Percentiles rank a stretch among this genome's conserved stretches.
Evolutionary conservation across 2,888 invertebrate genomes (phyloP).

Genomic region (Cephus pulcher): DNA sequence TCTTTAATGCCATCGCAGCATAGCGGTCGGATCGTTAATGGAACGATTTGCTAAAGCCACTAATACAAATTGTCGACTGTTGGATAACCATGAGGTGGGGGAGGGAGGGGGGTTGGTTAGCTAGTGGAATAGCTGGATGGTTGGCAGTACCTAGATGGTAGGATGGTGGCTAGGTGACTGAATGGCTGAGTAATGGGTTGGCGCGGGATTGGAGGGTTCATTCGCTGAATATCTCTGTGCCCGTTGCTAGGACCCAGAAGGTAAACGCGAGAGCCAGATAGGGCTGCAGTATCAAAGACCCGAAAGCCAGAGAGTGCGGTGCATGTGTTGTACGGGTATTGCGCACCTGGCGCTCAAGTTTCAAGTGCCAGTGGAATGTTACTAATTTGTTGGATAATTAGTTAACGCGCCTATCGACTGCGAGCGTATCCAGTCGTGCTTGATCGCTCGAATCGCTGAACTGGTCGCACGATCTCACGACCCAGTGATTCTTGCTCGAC

Average conservation of each 20-base stretch:
- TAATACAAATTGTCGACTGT: constrained; percentile 4
- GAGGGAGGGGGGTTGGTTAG: too few species aligned
- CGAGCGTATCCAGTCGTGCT: constrained; percentile 20
- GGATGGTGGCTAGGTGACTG: too few species aligned
- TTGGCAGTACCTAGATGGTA: too few species aligned
- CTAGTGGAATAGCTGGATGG: too few species aligned
- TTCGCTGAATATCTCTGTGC: too few species aligned
- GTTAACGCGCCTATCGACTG: constrained; percentile 33
- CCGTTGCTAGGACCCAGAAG: not conserved
- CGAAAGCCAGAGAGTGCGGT: not conserved
- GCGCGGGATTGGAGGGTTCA: too few species aligned
- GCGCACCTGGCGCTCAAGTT: constrained; percentile 18
- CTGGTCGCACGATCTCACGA: constrained; percentile 16
- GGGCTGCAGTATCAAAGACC: not conserved
- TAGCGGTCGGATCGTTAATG: not conserved
- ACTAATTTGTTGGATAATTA: constrained; percentile 46
- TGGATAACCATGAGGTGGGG: not conserved
- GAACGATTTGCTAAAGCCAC: constrained; percentile 10
- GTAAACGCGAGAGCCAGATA: not conserved
- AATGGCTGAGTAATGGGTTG: too few species aligned
- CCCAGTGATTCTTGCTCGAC: too few species aligned
- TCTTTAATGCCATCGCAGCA: not conserved
- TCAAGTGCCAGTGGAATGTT: constrained; percentile 32
- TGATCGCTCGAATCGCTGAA: constrained; percentile 20
- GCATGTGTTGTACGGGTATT: not conserved